Conservation (phyloP, 2,113 vertebrate species). For the Chauna torquata region DNA sequence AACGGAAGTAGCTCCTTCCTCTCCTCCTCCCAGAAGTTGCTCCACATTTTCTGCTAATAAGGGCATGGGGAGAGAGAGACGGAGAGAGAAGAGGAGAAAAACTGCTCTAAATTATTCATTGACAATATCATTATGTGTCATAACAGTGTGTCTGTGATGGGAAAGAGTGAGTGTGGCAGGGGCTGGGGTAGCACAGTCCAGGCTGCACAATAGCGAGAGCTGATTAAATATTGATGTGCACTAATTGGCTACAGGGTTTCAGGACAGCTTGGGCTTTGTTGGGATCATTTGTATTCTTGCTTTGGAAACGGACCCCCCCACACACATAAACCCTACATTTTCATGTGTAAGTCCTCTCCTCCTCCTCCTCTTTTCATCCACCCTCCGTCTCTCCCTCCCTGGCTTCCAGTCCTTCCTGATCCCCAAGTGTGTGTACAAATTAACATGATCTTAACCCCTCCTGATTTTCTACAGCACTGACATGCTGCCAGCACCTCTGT, state of each 20-base stretch:
- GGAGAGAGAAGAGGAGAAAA: slow-evolving; percentile 66
- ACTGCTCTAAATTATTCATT: slow-evolving; percentile 89
- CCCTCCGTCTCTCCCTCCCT: not conserved
- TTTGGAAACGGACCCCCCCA: slow-evolving; percentile 79
- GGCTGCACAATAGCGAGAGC: slow-evolving; percentile 85
- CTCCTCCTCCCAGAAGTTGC: slow-evolving; percentile 33
- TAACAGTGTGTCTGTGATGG: slow-evolving; percentile 88
- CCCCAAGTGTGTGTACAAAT: slow-evolving; percentile 85
- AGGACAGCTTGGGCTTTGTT: slow-evolving; percentile 92
- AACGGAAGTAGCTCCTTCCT: not conserved
- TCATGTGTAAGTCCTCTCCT: slow-evolving; percentile 74
- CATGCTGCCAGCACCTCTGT: slow-evolving; percentile 25
- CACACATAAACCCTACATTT: slow-evolving; percentile 76
- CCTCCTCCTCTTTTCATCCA: not conserved
- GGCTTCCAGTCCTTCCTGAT: slow-evolving; percentile 17
- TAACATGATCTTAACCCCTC: slow-evolving; percentile 77
- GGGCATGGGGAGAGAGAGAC: slow-evolving; percentile 53
- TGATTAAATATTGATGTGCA: slow-evolving; percentile 95
- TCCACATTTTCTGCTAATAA: slow-evolving; percentile 76
- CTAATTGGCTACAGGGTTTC: slow-evolving; percentile 98
- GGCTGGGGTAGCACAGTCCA: slow-evolving; percentile 76
- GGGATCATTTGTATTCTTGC: slow-evolving; percentile 85
- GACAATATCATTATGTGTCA: slow-evolving; percentile 98
- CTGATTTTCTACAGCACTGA: slow-evolving; percentile 28
- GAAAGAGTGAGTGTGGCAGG: slow-evolving; percentile 76